Conservation (phyloP, 2,888 invertebrate species). For the Drosophila koepferae region DNA sequence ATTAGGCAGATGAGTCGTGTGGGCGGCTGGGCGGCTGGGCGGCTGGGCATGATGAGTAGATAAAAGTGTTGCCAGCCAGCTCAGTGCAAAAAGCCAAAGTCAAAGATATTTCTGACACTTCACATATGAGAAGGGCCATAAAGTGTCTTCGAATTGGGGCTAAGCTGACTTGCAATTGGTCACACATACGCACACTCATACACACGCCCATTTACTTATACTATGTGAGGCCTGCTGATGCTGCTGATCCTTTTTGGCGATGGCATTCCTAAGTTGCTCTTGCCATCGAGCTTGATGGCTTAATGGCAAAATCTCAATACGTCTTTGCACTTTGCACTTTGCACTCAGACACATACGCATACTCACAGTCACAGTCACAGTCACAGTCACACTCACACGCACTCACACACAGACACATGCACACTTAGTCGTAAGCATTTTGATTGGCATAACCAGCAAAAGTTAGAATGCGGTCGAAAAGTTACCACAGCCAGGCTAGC, state of each 20-base stretch:
- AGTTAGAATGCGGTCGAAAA: slow-evolving; percentile 54
- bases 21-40: slow-evolving; percentile 39
- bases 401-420: background rate
- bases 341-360: slow-evolving; percentile 31
- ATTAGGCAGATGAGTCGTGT: slow-evolving; percentile 78
- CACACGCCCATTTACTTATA: background rate
- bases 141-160: slow-evolving; percentile 55
- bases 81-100: slow-evolving; percentile 49
- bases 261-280: slow-evolving; percentile 53
- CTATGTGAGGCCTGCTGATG: slow-evolving; percentile 53
- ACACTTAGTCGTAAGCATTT: slow-evolving; percentile 28
- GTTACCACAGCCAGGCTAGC: slow-evolving; percentile 30
- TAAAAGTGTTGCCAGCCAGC: slow-evolving; percentile 76
- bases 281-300: slow-evolving; percentile 58
- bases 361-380: background rate
- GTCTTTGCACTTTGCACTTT: slow-evolving; percentile 63
- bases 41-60: slow-evolving; percentile 51
- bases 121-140: slow-evolving; percentile 67
- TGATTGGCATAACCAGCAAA: slow-evolving; percentile 62
- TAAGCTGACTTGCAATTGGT: slow-evolving; percentile 59
- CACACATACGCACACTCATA: background rate
- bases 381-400: background rate
- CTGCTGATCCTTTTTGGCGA: slow-evolving; percentile 64
- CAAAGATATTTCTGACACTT: slow-evolving; percentile 75
- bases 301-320: slow-evolving; percentile 67